Conservation (phyloP, 2,888 invertebrate species). For the Campopleginae sp. region DNA sequence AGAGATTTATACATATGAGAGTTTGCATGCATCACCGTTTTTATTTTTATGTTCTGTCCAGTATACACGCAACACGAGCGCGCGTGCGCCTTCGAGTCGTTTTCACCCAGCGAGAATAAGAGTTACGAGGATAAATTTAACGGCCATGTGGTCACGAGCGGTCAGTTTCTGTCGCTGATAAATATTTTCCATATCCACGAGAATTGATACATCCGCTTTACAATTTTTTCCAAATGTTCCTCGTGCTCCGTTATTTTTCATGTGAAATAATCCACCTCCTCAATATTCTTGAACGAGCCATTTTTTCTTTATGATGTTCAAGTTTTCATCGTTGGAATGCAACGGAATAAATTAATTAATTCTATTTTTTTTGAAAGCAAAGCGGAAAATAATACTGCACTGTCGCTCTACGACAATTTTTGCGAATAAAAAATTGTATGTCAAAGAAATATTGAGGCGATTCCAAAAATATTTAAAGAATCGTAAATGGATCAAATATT, state of each 20-base stretch:
- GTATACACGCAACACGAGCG: constrained; percentile 7
- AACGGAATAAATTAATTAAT: too few species aligned
- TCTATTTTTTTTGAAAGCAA: too few species aligned
- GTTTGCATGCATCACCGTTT: constrained; percentile 42
- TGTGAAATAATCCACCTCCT: not conserved
- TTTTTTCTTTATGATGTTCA: not conserved
- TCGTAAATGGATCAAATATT: too few species aligned
- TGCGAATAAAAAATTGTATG: too few species aligned
- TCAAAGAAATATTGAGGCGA: too few species aligned
- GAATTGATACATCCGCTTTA: not conserved
- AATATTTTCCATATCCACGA: not conserved
- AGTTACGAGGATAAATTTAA: constrained; percentile 62
- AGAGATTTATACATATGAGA: constrained; percentile 16
- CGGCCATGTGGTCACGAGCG: constrained; percentile 35
- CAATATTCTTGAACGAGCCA: not conserved
- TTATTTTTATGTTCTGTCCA: constrained; percentile 20
- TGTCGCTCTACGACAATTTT: too few species aligned
- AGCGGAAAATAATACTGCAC: too few species aligned
- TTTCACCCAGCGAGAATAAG: constrained; percentile 66
- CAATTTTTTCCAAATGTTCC: not conserved
- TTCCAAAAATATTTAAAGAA: too few species aligned
- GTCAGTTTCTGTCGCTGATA: not conserved
- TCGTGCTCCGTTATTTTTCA: not conserved
- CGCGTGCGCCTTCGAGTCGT: constrained; percentile 22
- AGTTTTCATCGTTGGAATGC: too few species aligned